phyloP scores from a whole-genome alignment of 2,888 invertebrate species.

The Andrena bucephala region DNA sequence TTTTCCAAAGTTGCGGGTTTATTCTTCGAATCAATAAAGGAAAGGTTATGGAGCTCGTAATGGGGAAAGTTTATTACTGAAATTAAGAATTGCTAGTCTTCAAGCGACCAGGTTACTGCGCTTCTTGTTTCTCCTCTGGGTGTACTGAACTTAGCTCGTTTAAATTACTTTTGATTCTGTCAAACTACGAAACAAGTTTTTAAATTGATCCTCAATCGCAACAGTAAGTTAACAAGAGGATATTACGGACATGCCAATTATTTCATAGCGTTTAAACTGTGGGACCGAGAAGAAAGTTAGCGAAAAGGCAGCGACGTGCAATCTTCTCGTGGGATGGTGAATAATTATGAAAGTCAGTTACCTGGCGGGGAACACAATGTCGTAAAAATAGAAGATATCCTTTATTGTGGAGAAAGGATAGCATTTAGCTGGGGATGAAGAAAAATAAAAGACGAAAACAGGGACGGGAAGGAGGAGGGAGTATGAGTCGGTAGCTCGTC shows the following conservation, averaged over 20 bases:
- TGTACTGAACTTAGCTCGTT: too few species aligned
- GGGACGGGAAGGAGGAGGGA: background rate
- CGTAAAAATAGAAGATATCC: too few species aligned
- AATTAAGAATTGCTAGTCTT: slow-evolving; percentile 13
- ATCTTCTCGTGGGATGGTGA: too few species aligned
- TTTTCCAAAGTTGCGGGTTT: slow-evolving; percentile 1
- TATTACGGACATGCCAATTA: background rate
- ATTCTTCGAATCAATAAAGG: slow-evolving; percentile 73
- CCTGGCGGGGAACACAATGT: too few species aligned
- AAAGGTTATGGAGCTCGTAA: slow-evolving; percentile 9
- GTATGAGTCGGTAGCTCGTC: slow-evolving; percentile 7
- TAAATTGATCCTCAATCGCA: background rate
- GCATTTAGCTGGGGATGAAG: background rate
- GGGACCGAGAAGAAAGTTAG: too few species aligned
- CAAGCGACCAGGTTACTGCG: background rate
- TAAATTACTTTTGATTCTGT: background rate
- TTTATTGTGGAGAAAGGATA: too few species aligned
- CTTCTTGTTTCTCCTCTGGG: too few species aligned
- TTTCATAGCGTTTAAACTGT: too few species aligned
- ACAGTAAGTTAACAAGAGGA: too few species aligned
- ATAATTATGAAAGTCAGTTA: too few species aligned
- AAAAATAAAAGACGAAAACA: background rate
- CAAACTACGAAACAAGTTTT: background rate
- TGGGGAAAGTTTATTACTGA: slow-evolving; percentile 19
- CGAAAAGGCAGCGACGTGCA: too few species aligned